Evolutionary conservation across 2,888 invertebrate genomes (phyloP).

Genomic region (Epicampocera succincta): DNA sequence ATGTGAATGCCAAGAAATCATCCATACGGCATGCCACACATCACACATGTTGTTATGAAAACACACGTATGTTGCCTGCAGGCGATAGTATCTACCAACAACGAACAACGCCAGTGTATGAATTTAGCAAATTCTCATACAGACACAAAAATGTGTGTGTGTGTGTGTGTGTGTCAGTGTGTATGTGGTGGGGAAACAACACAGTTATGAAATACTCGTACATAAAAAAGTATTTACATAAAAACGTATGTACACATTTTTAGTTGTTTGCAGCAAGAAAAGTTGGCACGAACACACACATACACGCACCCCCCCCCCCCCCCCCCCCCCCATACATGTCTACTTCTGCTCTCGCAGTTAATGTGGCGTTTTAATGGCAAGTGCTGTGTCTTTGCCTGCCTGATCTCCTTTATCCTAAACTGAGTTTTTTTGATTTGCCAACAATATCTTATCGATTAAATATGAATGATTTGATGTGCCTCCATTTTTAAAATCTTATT

Average conservation of each 20-base stretch:
- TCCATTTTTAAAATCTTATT: conserved; percentile 81
- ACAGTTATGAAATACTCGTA: too few species aligned
- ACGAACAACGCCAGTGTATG: conserved; percentile 59
- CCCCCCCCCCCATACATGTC: too few species aligned
- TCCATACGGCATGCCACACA: conserved; percentile 82
- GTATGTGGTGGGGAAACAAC: neutral
- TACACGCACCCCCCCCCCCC: too few species aligned
- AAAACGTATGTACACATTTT: neutral
- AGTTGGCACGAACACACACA: neutral
- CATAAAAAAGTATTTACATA: conserved; percentile 32
- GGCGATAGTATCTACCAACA: conserved; percentile 75
- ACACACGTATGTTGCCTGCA: conserved; percentile 81
- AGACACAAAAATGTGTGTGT: conserved; percentile 3
- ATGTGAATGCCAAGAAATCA: conserved; percentile 78
- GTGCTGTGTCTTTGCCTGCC: neutral
- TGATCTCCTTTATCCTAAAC: conserved; percentile 1
- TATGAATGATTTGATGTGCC: conserved; percentile 65
- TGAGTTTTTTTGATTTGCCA: conserved; percentile 48
- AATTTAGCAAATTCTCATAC: conserved; percentile 57
- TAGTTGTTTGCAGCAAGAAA: conserved; percentile 6
- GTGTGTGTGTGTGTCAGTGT: conserved; percentile 3
- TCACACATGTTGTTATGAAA: conserved; percentile 75
- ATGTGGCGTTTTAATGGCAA: conserved; percentile 14
- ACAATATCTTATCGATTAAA: conserved; percentile 56
- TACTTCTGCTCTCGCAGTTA: conserved; percentile 25